Evolutionary conservation across 2,888 invertebrate species (phyloP), one percentile per base, ranked within the genome.

Genomic region (Brachypterus glaber): DNA sequence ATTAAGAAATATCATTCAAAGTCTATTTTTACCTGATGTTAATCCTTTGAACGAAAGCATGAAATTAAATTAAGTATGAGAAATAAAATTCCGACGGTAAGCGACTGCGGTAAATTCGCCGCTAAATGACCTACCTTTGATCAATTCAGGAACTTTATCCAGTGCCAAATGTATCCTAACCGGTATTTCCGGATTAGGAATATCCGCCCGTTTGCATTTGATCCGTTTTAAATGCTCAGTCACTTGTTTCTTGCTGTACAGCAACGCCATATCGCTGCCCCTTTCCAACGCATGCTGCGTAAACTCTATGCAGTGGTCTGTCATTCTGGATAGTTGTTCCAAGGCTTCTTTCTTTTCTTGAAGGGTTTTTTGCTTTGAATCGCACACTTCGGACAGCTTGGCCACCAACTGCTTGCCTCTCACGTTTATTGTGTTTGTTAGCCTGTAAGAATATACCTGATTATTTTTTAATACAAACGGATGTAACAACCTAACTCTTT

Each of bases 151-250:
- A 53, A 87, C 78, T 69, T 85, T 85, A 62, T 86, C 86, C 46
- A 86, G 68, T 21, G 81, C 79, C 41, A 87, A 71, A 61, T 81
- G 77, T 62, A 88, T 86, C 55, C 87, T 73, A 47, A 88, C 86
- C 21, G 87, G 87, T 51, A 88, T 85, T 68, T 88, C 87, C 12
- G 88, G 88, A 72, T 88, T 88, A 47, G 88, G 88, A 60, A 88
- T 87, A 68, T 88, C 87, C 2, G 87, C 87, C 52, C 87, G 73
- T 45, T 83, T 78, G 54, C 79, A 78, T 67, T 87, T 88, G 55
- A 88, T 79, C 59, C 86, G 74, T 64, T 83, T 83, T 53, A 87
- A 70, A 67, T 87, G 86, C 48, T 74, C 73, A 32, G 79, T 76
- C 41, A 77, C 72, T 47, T 76, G 79, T 68, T 80, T 82, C 73